Conservation (phyloP, 2,113 vertebrate species). For the Dendrocopos noguchii region DNA sequence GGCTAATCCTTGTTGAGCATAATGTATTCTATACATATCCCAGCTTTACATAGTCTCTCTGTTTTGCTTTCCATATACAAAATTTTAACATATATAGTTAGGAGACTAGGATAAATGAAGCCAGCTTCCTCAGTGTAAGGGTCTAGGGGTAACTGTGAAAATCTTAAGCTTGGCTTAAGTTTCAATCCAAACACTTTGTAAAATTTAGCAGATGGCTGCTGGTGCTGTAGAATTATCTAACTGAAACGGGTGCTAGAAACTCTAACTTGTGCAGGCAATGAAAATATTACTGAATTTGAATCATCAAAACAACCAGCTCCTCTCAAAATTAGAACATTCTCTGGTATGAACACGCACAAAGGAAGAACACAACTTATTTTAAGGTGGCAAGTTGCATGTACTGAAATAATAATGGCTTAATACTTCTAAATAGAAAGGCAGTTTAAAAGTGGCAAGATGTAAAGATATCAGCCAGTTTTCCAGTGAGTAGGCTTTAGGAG, state of each 20-base stretch:
- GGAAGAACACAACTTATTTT: background rate
- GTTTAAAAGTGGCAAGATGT: background rate
- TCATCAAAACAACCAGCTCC: background rate
- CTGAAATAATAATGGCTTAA: background rate
- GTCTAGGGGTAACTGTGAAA: background rate
- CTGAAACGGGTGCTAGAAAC: slow-evolving; percentile 47
- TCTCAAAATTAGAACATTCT: slow-evolving; percentile 9
- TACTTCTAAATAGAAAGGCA: background rate
- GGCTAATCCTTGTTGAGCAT: background rate
- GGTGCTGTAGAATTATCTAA: slow-evolving; percentile 46
- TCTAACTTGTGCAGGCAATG: background rate
- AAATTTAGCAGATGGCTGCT: slow-evolving; percentile 71
- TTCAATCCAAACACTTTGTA: slow-evolving; percentile 52
- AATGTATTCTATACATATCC: background rate
- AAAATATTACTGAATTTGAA: slow-evolving; percentile 54
- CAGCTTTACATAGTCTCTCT: background rate
- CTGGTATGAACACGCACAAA: background rate
- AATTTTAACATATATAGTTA: background rate
- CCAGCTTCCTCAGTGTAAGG: background rate
- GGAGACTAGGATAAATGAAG: background rate
- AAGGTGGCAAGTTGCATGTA: background rate
- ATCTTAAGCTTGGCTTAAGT: slow-evolving; percentile 39
- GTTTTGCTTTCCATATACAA: background rate
- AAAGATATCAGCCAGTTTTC: background rate
- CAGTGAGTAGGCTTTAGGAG: background rate